Base-by-base conservation (phyloP, 1,140 invertebrate species). In the Zaprionus inermis region DNA sequence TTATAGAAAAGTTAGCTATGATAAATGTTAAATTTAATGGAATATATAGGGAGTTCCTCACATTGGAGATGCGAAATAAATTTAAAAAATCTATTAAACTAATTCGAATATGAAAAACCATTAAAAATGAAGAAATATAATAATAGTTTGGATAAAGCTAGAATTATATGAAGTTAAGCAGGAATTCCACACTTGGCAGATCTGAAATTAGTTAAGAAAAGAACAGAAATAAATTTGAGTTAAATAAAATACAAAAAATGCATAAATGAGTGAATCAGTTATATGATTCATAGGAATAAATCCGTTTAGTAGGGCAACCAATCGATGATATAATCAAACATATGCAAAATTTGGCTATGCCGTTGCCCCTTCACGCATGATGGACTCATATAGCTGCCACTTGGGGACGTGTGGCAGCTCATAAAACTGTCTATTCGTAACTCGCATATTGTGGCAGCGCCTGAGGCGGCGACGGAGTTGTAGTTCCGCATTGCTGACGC, bases 401-500 rank as follows among this genome's bases (percentile, higher is more conserved):
- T 67, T 22, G 24, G 28, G 24, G 28, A 46, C 55, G 55, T 72
- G 20, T 34, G 55, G 28, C 11, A 60, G 44, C 59, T 11, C 49
- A 72, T 72, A 55, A 68, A 72, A 55, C 55, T 60, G 49, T 68
- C 57, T 56, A 55, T 67, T 32, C 34, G 44, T 38, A n/a, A 36
- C 52, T 32, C 20, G 20, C 49, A 49, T 12, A 49, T 56, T 28
- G 57, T 58, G 59, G 41, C 41, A 36, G 51, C 60, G 56, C 52
- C 10, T 28, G 12, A 38, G 36, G 24, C n/a, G 44, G 30, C 16
- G 44, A 46, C 54, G 64, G 71, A 73, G 71, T 72, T 72, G 28
- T 64, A 73, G 64, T 73, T 73, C 71, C 71, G 71, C 56, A 55
- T 55, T 73, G 64, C 57, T 73, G 71, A 73, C 64, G 71, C 71